Percentiles rank a stretch among this genome's conserved stretches.
Conservation (phyloP, 2,888 invertebrate genomes). For the Antheraea yamamai region DNA sequence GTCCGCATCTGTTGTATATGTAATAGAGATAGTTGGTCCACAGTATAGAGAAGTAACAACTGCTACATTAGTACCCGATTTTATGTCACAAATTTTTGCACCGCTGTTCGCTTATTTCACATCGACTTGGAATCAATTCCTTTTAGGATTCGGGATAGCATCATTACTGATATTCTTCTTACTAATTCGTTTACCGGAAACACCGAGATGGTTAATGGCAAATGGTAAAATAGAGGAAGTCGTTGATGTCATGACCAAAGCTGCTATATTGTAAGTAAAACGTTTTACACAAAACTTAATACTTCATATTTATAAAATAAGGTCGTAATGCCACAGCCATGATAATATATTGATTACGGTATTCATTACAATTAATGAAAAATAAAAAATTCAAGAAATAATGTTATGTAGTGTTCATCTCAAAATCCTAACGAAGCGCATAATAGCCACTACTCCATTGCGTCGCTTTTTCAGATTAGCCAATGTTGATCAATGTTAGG, state of each 20-base stretch:
- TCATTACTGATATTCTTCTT: conserved; percentile 41
- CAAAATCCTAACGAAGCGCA: too few relatives aligned
- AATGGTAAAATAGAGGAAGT: conserved; percentile 47
- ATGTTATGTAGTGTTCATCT: too few relatives aligned
- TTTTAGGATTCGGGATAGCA: conserved; percentile 39
- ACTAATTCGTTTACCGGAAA: conserved; percentile 52
- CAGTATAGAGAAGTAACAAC: conserved; percentile 61
- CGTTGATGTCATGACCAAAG: conserved; percentile 44
- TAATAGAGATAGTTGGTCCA: conserved; percentile 83
- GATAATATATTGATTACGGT: too few relatives aligned
- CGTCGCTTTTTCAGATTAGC: too few relatives aligned
- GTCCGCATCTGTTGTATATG: conserved; percentile 71
- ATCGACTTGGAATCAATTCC: conserved; percentile 47
- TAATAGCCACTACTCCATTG: too few relatives aligned
- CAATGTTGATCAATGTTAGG: too few relatives aligned
- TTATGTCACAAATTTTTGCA: conserved; percentile 40
- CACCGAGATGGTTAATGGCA: conserved; percentile 61
- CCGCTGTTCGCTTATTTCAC: conserved; percentile 50
- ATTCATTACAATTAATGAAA: too few relatives aligned
- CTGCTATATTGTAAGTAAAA: conserved; percentile 55
- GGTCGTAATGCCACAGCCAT: too few relatives aligned
- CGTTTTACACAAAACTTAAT: not conserved
- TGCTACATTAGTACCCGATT: conserved; percentile 43
- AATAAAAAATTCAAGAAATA: too few relatives aligned
- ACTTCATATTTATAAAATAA: not conserved